These are phyloP conservation scores for Diabrotica virgifera DNA, from an alignment of 1,140 invertebrate genomes.

Conservation along the genomic window DNA sequence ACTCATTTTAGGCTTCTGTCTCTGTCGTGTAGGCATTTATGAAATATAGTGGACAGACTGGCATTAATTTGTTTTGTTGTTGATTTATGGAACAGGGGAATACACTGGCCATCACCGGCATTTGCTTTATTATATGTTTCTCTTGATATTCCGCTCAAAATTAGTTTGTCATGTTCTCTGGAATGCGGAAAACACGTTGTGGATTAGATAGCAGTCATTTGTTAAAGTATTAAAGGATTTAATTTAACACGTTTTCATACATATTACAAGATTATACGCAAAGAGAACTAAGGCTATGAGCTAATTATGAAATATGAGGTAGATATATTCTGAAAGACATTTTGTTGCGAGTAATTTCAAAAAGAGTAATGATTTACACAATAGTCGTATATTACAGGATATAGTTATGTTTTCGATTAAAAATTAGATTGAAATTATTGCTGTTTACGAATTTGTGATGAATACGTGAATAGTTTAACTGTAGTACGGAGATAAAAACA, in stretches of 20 bases:
- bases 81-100: neutral
- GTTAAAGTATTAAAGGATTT: constrained; percentile 3
- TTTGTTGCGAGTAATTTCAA: too few relatives aligned
- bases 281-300: neutral
- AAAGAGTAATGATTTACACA: too few relatives aligned
- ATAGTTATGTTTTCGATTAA: too few relatives aligned
- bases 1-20: neutral
- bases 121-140: neutral
- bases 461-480: too few relatives aligned
- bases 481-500: too few relatives aligned
- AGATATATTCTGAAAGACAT: too few relatives aligned
- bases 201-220: neutral
- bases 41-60: neutral
- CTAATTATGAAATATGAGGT: too few relatives aligned
- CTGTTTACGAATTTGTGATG: too few relatives aligned
- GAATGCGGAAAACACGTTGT: neutral
- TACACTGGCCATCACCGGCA: neutral
- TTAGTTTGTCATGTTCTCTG: neutral
- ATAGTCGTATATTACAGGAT: too few relatives aligned
- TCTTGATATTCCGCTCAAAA: neutral
- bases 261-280: neutral
- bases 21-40: neutral
- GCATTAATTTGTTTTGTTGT: constrained; percentile 2
- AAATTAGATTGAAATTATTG: too few relatives aligned
- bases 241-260: neutral